Conservation (phyloP, 2,797 vertebrate species). For the Heteromormyrus szaboi region DNA sequence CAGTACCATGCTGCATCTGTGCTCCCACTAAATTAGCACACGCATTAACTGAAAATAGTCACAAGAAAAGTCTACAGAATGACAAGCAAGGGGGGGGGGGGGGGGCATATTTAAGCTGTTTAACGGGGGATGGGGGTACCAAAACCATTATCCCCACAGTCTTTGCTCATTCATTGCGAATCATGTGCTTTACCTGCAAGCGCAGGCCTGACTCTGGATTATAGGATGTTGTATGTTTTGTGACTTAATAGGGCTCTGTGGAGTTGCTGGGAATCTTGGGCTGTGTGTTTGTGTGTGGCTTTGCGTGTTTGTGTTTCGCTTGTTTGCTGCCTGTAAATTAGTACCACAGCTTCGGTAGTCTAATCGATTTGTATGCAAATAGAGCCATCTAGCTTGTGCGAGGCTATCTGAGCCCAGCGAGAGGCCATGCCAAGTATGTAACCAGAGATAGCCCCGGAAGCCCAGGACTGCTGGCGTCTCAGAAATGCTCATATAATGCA, state of each 20-base stretch:
- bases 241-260: background rate
- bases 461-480: background rate
- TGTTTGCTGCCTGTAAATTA: conserved; percentile 29
- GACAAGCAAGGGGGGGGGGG: background rate
- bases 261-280: background rate
- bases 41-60: background rate
- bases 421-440: background rate
- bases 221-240: background rate
- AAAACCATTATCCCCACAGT: background rate
- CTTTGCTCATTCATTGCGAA: background rate
- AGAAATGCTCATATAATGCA: background rate
- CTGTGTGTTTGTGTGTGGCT: background rate
- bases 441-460: background rate
- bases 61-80: background rate
- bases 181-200: background rate
- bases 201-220: background rate
- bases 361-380: conserved; percentile 52
- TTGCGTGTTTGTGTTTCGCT: background rate
- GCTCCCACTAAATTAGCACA: background rate
- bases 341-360: conserved; percentile 53
- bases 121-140: background rate
- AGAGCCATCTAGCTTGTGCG: conserved; percentile 14
- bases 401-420: conserved; percentile 33
- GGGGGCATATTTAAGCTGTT: background rate
- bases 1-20: background rate